phyloP scores from a whole-genome alignment of 2,888 invertebrate genomes.

The Leptinotarsa juncta region DNA sequence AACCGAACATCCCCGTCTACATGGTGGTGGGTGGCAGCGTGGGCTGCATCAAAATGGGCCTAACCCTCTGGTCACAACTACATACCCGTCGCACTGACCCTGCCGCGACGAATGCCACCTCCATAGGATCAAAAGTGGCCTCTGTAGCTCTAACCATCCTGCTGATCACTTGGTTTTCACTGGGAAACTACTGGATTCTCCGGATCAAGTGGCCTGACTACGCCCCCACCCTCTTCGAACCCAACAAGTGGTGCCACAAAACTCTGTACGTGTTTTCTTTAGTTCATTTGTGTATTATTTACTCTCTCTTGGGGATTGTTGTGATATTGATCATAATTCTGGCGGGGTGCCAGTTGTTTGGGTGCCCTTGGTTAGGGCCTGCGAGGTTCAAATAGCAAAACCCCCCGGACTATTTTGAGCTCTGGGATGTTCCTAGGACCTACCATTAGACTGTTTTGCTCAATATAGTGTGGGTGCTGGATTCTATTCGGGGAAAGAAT shows the following conservation, averaged over 20 bases:
- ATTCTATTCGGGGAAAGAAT: conserved; percentile 2
- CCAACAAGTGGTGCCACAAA: conserved; percentile 83
- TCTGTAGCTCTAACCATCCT: conserved; percentile 77
- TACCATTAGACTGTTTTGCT: conserved; percentile 52
- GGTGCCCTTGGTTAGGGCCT: conserved; percentile 77
- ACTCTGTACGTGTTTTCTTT: conserved; percentile 82
- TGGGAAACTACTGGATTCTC: conserved; percentile 84
- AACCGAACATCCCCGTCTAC: conserved; percentile 82
- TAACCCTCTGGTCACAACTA: conserved; percentile 76
- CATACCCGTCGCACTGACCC: conserved; percentile 68
- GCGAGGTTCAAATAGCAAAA: conserved; percentile 74
- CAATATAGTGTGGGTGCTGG: conserved; percentile 29
- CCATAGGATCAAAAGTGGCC: conserved; percentile 73
- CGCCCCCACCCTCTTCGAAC: conserved; percentile 77
- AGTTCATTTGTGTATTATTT: conserved; percentile 78
- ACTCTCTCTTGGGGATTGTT: conserved; percentile 72
- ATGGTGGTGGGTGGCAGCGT: conserved; percentile 86
- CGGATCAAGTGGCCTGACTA: conserved; percentile 83
- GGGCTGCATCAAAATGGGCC: conserved; percentile 77
- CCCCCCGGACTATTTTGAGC: conserved; percentile 61
- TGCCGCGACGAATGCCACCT: conserved; percentile 66
- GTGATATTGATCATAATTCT: conserved; percentile 72
- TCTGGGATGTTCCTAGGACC: conserved; percentile 62
- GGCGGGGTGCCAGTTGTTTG: conserved; percentile 77
- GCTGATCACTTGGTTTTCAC: conserved; percentile 79